A percentile compares a stretch with the other conserved stretches of the same genome.
Evolutionary conservation across 2,888 invertebrate species (phyloP).

Genomic region (Drosophila recens): DNA sequence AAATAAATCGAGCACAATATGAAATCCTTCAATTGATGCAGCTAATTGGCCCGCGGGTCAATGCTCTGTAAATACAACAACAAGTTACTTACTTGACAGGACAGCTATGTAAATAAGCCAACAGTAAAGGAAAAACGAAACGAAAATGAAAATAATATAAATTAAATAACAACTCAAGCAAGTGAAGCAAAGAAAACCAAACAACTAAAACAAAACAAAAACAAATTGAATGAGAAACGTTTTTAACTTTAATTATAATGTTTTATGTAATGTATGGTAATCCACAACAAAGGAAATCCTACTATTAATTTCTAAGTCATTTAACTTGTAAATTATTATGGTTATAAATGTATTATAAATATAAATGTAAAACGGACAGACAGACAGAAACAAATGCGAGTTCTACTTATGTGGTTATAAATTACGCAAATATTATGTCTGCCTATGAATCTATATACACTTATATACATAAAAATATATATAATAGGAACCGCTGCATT

Average conservation of each 20-base stretch:
- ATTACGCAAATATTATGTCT: slow-evolving; percentile 55
- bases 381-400: slow-evolving; percentile 14
- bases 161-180: slow-evolving; percentile 26
- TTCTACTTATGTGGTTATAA: slow-evolving; percentile 42
- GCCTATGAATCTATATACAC: slow-evolving; percentile 52
- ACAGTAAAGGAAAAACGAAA: slow-evolving; percentile 13
- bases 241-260: slow-evolving; percentile 79
- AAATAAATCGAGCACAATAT: slow-evolving; percentile 35
- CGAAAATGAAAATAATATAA: slow-evolving; percentile 14
- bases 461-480: slow-evolving; percentile 32
- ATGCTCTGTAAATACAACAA: slow-evolving; percentile 71
- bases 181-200: slow-evolving; percentile 17
- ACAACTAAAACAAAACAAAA: slow-evolving; percentile 8
- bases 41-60: slow-evolving; percentile 51
- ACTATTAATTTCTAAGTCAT: slow-evolving; percentile 81
- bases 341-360: slow-evolving; percentile 71
- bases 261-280: slow-evolving; percentile 78
- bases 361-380: slow-evolving; percentile 35
- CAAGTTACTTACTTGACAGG: slow-evolving; percentile 45
- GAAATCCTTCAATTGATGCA: slow-evolving; percentile 48
- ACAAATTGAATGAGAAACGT: slow-evolving; percentile 47
- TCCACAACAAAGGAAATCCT: slow-evolving; percentile 64
- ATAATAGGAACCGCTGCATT: slow-evolving; percentile 56
- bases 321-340: slow-evolving; percentile 80
- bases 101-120: slow-evolving; percentile 74